Conservation (phyloP, 1,140 invertebrate genomes). For the Cotesia chilonis region DNA sequence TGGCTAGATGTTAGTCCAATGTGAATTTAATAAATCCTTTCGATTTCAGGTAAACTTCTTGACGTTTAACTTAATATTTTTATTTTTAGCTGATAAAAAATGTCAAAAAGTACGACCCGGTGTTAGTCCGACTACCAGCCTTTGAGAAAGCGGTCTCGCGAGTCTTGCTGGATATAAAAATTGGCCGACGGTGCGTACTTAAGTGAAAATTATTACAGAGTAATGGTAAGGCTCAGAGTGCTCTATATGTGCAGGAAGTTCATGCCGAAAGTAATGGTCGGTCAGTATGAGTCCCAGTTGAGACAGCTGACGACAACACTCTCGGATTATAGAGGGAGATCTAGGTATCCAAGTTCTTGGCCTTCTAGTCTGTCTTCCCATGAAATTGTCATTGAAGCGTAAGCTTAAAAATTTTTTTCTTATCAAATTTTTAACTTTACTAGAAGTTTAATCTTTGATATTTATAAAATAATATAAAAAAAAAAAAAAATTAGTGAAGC, state of each 20-base stretch:
- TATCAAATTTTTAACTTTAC: too few species aligned
- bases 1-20: conserved; percentile 81
- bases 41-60: not conserved
- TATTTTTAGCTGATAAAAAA: conserved; percentile 79
- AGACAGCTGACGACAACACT: conserved; percentile 83
- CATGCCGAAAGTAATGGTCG: conserved; percentile 86
- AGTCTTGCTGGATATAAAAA: conserved; percentile 81
- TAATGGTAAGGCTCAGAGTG: conserved; percentile 62
- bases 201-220: conserved; percentile 46
- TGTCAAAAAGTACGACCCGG: conserved; percentile 77
- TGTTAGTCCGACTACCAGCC: conserved; percentile 77
- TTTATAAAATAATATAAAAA: too few species aligned
- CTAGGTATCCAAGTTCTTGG: conserved; percentile 76
- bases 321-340: conserved; percentile 78
- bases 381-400: conserved; percentile 92
- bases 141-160: conserved; percentile 86
- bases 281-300: conserved; percentile 83
- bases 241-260: conserved; percentile 78
- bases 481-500: conserved; percentile 73
- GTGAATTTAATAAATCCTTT: conserved; percentile 21
- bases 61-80: conserved; percentile 27
- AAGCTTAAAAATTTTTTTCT: conserved; percentile 61
- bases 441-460: too few species aligned
- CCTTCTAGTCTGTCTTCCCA: conserved; percentile 75
- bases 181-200: conserved; percentile 76